These are phyloP conservation scores for Trachelus stipa DNA, from an alignment of 2,888 invertebrate genomes.

Conservation along the genomic window DNA sequence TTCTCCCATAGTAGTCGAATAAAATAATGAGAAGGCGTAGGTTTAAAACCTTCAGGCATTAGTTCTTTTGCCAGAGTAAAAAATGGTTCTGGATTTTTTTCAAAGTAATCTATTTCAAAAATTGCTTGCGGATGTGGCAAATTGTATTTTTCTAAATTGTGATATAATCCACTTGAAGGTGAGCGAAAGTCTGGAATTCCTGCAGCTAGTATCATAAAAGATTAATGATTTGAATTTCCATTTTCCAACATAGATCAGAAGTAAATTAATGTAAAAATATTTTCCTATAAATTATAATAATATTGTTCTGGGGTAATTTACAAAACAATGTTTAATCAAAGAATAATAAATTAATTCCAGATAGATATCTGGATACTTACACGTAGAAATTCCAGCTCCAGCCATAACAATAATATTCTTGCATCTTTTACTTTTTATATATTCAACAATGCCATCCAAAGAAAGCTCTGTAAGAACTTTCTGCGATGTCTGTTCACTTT, in stretches of 20 bases:
- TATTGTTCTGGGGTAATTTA: too few species aligned
- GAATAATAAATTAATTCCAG: too few species aligned
- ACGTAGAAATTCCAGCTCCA: constrained; percentile 97
- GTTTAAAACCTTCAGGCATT: constrained; percentile 88
- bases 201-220: constrained; percentile 74
- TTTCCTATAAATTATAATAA: neutral
- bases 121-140: constrained; percentile 92
- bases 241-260: too few species aligned
- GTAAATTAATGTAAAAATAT: neutral
- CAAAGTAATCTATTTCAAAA: constrained; percentile 90
- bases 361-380: constrained; percentile 70
- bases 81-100: constrained; percentile 91
- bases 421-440: constrained; percentile 81
- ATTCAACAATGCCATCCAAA: constrained; percentile 82
- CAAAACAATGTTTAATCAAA: too few species aligned
- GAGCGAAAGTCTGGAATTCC: constrained; percentile 98
- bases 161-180: constrained; percentile 91
- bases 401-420: constrained; percentile 92
- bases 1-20: constrained; percentile 87
- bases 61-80: constrained; percentile 91
- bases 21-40: constrained; percentile 93
- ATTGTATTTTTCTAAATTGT: constrained; percentile 91
- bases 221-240: constrained; percentile 11
- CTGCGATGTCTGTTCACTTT: constrained; percentile 29
- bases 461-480: constrained; percentile 78